Evolutionary conservation across 2,797 vertebrate species (phyloP).

Genomic region (Taenioides sp.): DNA sequence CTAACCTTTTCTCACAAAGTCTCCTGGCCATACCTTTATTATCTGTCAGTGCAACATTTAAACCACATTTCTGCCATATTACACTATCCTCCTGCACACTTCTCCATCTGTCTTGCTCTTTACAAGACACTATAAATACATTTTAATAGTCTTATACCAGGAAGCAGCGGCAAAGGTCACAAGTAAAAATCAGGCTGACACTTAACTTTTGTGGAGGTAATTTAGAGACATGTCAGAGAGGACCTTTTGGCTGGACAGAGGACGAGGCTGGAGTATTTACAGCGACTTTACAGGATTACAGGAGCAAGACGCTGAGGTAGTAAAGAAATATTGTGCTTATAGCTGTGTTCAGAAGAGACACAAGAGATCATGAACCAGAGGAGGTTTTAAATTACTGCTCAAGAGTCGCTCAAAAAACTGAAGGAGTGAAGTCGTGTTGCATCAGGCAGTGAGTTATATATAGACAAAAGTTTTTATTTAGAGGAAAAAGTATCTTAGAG

Average conservation of each 20-base stretch:
- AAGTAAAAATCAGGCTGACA: conserved; percentile 47
- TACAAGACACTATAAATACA: conserved; percentile 43
- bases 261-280: conserved; percentile 41
- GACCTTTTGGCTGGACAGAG: conserved; percentile 44
- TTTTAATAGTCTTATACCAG: conserved; percentile 44
- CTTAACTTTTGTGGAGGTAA: conserved; percentile 39
- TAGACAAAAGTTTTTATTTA: not conserved
- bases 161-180: conserved; percentile 42
- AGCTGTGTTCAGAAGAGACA: conserved; percentile 11
- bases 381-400: conserved; percentile 9
- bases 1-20: not conserved
- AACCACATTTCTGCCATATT: conserved; percentile 21
- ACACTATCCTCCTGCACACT: conserved; percentile 29
- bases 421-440: not conserved
- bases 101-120: conserved; percentile 20
- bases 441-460: not conserved
- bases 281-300: conserved; percentile 38
- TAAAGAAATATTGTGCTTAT: conserved; percentile 21
- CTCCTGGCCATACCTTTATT: not conserved
- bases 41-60: conserved; percentile 19
- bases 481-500: not conserved
- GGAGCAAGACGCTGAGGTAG: conserved; percentile 24
- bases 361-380: conserved; percentile 18
- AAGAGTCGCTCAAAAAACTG: not conserved
- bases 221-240: conserved; percentile 52